Percentiles rank a stretch among this genome's conserved stretches.
These are phyloP conservation scores for Trilocha varians DNA, from an alignment of 2,888 invertebrate genomes.

Conservation along the genomic window DNA sequence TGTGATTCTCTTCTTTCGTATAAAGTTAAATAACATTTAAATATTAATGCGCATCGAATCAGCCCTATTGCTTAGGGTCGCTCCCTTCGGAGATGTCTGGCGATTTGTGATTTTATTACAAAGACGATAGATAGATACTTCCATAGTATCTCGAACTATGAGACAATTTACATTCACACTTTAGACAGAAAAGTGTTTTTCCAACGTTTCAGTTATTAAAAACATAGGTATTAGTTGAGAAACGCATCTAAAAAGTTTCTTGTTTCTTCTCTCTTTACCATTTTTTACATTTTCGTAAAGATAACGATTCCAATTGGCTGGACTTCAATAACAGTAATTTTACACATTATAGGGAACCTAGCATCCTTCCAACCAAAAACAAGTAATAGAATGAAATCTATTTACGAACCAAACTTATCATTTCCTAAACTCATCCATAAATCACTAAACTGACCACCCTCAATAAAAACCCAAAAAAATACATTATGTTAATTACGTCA, in stretches of 20 bases:
- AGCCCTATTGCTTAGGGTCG: conserved; percentile 15
- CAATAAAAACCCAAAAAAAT: conserved; percentile 29
- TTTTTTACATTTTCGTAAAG: no score
- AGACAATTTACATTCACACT: no score
- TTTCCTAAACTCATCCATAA: conserved; percentile 3
- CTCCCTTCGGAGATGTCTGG: conserved; percentile 11
- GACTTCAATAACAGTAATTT: no score
- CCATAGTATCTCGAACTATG: no score
- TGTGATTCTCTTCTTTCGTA: not conserved
- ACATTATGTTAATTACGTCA: conserved; percentile 19
- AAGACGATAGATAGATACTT: not conserved
- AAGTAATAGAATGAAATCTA: not conserved
- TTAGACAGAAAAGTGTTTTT: no score
- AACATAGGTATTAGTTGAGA: no score
- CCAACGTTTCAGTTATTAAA: no score
- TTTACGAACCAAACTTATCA: not conserved
- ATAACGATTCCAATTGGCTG: no score
- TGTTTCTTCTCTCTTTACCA: no score
- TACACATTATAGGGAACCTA: no score
- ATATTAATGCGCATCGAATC: conserved; percentile 5
- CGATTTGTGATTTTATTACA: conserved; percentile 6
- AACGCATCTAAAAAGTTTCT: no score
- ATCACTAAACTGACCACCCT: conserved; percentile 40
- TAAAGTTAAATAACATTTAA: not conserved
- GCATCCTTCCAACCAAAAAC: no score